These are phyloP conservation scores for Anadara kagoshimensis DNA, from an alignment of 1,140 invertebrate species.

Conservation along the genomic window DNA sequence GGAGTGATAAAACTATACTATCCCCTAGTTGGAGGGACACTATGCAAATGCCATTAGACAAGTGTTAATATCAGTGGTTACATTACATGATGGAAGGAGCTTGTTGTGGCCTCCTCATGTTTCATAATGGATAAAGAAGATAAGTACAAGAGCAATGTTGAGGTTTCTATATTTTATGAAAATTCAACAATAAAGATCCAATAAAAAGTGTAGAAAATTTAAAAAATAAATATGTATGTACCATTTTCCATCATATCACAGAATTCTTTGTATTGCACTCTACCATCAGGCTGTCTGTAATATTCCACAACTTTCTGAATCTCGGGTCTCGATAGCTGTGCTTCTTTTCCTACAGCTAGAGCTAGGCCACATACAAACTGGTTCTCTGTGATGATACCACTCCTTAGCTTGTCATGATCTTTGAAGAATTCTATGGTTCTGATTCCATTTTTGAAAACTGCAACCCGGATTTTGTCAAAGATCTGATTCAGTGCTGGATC, in stretches of 20 bases:
- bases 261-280: conserved; percentile 72
- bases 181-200: too few relatives aligned
- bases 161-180: too few relatives aligned
- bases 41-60: too few relatives aligned
- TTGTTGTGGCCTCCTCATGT: too few relatives aligned
- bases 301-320: conserved; percentile 71
- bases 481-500: conserved; percentile 70
- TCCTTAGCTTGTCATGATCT: conserved; percentile 72
- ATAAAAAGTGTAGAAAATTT: too few relatives aligned
- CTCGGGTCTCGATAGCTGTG: conserved; percentile 66
- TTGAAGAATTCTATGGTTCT: conserved; percentile 73
- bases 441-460: conserved; percentile 72
- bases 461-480: conserved; percentile 70
- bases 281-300: conserved; percentile 67
- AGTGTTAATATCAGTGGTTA: too few relatives aligned
- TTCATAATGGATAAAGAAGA: too few relatives aligned
- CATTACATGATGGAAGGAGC: too few relatives aligned
- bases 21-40: too few relatives aligned
- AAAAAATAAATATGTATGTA: conserved; percentile 42
- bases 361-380: conserved; percentile 72
- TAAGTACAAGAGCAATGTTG: too few relatives aligned
- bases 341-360: conserved; percentile 70
- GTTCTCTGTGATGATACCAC: conserved; percentile 72
- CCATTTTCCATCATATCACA: conserved; percentile 74
- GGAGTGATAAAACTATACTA: too few relatives aligned